A percentile compares a stretch with the other conserved stretches of the same genome.
phyloP scores from a whole-genome alignment of 1,140 invertebrate species.

The Leptinotarsa texana region DNA sequence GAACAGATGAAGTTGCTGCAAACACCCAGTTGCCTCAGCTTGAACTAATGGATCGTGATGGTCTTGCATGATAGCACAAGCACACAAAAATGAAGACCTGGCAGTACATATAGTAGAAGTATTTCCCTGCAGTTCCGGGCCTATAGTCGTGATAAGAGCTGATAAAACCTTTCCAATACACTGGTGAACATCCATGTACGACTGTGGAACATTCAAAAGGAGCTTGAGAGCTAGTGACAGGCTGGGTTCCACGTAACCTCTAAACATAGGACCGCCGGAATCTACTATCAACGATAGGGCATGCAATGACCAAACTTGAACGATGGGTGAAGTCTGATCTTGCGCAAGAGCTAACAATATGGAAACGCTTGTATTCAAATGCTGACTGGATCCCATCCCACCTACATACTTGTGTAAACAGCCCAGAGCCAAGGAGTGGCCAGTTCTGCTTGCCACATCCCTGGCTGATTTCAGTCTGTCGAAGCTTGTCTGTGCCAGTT shows the following conservation, averaged over 20 bases:
- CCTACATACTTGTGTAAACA: conserved; percentile 90
- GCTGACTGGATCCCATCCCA: conserved; percentile 88
- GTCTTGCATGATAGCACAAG: conserved; percentile 92
- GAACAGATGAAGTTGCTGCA: conserved; percentile 98
- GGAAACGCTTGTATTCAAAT: conserved; percentile 90
- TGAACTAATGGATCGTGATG: conserved; percentile 89
- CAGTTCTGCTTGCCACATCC: conserved; percentile 86
- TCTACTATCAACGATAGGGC: conserved; percentile 94
- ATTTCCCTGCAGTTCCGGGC: conserved; percentile 94
- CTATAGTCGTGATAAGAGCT: conserved; percentile 95
- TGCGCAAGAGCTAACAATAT: conserved; percentile 93
- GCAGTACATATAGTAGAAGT: conserved; percentile 70
- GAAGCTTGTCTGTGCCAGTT: conserved; percentile 89
- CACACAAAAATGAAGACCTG: conserved; percentile 79
- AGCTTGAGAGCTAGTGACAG: conserved; percentile 87
- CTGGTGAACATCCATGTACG: conserved; percentile 90
- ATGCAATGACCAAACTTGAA: conserved; percentile 96
- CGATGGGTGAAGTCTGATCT: conserved; percentile 85
- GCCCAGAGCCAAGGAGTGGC: conserved; percentile 90
- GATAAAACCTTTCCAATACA: conserved; percentile 92
- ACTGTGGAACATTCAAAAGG: conserved; percentile 84
- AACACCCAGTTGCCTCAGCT: conserved; percentile 92
- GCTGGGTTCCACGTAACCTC: conserved; percentile 93
- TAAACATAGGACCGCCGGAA: conserved; percentile 97
- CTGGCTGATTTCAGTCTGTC: conserved; percentile 85